A percentile compares a stretch with the other conserved stretches of the same genome.
phyloP scores from a whole-genome alignment of 2,797 vertebrate genomes.

The Danionella dracula region DNA sequence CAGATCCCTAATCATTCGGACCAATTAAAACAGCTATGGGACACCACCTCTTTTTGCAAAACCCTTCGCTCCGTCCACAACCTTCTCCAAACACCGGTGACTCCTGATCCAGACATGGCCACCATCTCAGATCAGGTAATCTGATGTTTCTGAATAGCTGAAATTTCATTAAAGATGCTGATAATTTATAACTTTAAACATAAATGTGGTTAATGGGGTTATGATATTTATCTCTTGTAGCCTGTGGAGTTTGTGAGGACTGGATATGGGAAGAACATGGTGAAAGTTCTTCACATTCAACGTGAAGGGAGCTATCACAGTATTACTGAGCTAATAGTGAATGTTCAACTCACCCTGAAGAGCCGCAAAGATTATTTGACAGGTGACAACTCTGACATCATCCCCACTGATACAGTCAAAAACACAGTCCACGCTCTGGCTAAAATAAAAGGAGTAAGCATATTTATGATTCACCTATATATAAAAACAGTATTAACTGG shows the following conservation, averaged over 20 bases:
- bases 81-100: background rate
- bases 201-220: no score
- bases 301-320: slow-evolving; percentile 72
- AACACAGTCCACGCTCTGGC: slow-evolving; percentile 89
- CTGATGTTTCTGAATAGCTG: background rate
- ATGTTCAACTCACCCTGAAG: slow-evolving; percentile 82
- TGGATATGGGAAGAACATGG: slow-evolving; percentile 87
- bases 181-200: no score
- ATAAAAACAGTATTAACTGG: no score
- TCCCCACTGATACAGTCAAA: slow-evolving; percentile 96
- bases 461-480: background rate
- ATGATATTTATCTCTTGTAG: slow-evolving; percentile 67
- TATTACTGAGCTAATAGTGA: slow-evolving; percentile 80
- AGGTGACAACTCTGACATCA: slow-evolving; percentile 86
- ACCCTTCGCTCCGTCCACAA: background rate
- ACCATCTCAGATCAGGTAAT: slow-evolving; percentile 55
- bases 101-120: slow-evolving; percentile 21
- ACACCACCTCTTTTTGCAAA: slow-evolving; percentile 52
- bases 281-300: slow-evolving; percentile 81
- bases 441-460: slow-evolving; percentile 84
- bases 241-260: slow-evolving; percentile 84
- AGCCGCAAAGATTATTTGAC: slow-evolving; percentile 79
- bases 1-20: slow-evolving; percentile 19
- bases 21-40: slow-evolving; percentile 25
- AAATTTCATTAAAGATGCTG: no score